Evolutionary conservation across 53 echinoderm and acorn worm species (phyloP).

Genomic region (Stichopus horrens): DNA sequence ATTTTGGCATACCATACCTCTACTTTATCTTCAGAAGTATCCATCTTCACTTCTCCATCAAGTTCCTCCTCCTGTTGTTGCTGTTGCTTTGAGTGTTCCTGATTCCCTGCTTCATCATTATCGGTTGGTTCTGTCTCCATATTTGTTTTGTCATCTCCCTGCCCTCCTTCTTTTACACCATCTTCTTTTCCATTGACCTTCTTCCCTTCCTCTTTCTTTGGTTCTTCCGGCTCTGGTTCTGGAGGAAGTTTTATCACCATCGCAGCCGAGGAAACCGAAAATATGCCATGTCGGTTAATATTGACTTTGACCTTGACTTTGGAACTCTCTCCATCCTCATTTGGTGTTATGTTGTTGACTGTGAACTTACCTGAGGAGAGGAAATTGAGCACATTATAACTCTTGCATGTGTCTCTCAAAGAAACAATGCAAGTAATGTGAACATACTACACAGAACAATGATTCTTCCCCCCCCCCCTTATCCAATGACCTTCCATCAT

Average conservation of each 20-base stretch:
- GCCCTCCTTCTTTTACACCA: background rate
- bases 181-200: constrained; percentile 41
- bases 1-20: background rate
- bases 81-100: background rate
- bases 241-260: constrained; percentile 81
- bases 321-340: constrained; percentile 83
- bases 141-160: background rate
- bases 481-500: too few species aligned
- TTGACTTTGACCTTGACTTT: constrained; percentile 96
- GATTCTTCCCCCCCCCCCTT: too few species aligned
- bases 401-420: too few species aligned
- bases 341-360: constrained; percentile 82
- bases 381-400: too few species aligned
- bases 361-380: constrained; percentile 67
- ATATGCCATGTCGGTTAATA: constrained; percentile 85
- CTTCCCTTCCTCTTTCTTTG: constrained; percentile 55
- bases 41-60: constrained; percentile 37
- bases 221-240: constrained; percentile 54
- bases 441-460: too few species aligned
- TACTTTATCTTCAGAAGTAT: background rate
- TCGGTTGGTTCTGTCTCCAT: constrained; percentile 44
- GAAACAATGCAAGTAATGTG: too few species aligned
- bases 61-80: constrained; percentile 36
- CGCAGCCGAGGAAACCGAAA: constrained; percentile 77
- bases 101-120: background rate